phyloP scores from a whole-genome alignment of 2,888 invertebrate genomes.

The Ectropis crepuscularia region DNA sequence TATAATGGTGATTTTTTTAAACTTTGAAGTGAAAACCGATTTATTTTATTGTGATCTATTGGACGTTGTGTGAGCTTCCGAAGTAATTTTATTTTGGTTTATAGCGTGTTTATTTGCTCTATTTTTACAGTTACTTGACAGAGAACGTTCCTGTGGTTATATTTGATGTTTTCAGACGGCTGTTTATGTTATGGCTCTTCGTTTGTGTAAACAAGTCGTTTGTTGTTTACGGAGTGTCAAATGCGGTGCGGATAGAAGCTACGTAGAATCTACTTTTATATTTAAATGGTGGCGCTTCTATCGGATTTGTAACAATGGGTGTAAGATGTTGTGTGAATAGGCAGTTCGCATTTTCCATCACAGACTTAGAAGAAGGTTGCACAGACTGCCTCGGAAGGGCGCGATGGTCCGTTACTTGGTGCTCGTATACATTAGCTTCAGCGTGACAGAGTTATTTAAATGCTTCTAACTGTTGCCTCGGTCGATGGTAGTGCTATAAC shows the following conservation, averaged over 20 bases:
- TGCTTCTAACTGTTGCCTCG: slow-evolving; percentile 69
- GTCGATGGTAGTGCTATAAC: slow-evolving; percentile 64
- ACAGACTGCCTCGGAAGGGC: slow-evolving; percentile 65
- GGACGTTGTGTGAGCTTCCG: slow-evolving; percentile 45
- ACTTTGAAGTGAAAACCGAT: slow-evolving; percentile 52
- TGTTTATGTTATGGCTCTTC: slow-evolving; percentile 54
- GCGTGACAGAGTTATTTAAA: slow-evolving; percentile 78
- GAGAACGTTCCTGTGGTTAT: slow-evolving; percentile 33
- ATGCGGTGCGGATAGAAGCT: slow-evolving; percentile 47
- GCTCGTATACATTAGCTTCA: slow-evolving; percentile 64
- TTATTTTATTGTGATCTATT: slow-evolving; percentile 54
- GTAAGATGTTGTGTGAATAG: too few relatives aligned
- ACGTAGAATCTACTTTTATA: too few relatives aligned
- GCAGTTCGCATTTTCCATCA: too few relatives aligned
- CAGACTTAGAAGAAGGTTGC: too few relatives aligned
- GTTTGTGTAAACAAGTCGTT: slow-evolving; percentile 62
- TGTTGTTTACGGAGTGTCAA: slow-evolving; percentile 58
- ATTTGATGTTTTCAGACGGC: slow-evolving; percentile 30
- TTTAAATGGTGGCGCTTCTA: too few relatives aligned
- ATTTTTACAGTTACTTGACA: slow-evolving; percentile 49
- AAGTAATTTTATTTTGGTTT: slow-evolving; percentile 39
- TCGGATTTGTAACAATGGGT: too few relatives aligned
- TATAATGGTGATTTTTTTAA: slow-evolving; percentile 46
- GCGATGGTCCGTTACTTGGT: slow-evolving; percentile 70
- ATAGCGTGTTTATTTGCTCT: slow-evolving; percentile 45